Evolutionary conservation across 2,888 invertebrate genomes (phyloP), one percentile per base, ranked within the genome.

Genomic region (Biston stratarius): DNA sequence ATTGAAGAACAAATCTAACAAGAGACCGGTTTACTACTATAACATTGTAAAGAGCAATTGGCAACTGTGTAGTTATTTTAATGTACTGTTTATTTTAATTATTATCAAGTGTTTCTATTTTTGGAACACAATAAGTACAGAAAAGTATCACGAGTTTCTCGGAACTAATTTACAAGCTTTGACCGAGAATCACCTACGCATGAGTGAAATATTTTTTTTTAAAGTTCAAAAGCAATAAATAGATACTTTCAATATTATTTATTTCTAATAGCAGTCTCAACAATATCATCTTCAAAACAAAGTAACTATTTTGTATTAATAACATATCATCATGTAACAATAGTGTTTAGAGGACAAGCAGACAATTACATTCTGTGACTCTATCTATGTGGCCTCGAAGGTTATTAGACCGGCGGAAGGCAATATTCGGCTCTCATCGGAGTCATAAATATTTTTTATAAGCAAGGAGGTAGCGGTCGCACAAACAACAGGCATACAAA

Each of bases 401-500:
- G 81, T 82, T 84, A 83, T 85, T 85, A 84, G 82, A 80, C 80
- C 82, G 70, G 77, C 71, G 72, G 73, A 75, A 81, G 83, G 83
- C 80, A 82, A 84, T 85, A 82, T 85, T 83, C 80, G 76, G 74
- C 81, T 86, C 85, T 82, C 60, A 64, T 69, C 56, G 67, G 84
- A 79, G 80, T 80, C 81, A 83, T 87, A 86, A 86, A 87, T 86
- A 84, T 86, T 82, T 87, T 87, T 77, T 82, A 85, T 84, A 85
- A 83, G 81, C 81, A 78, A 74, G 77, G 78, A 86, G 82, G 81
- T 84, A 85, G 80, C 82, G 82, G 80, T 81, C 83, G 81, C 85
- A 82, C 85, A 86, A 87, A 87, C 85, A 86, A 83, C 81, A 81
- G 78, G 79, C 83, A 83, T 85, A 88, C 87, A 90, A 89, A 89